Conservation (phyloP, 1,140 invertebrate species). For the Sipha flava region DNA sequence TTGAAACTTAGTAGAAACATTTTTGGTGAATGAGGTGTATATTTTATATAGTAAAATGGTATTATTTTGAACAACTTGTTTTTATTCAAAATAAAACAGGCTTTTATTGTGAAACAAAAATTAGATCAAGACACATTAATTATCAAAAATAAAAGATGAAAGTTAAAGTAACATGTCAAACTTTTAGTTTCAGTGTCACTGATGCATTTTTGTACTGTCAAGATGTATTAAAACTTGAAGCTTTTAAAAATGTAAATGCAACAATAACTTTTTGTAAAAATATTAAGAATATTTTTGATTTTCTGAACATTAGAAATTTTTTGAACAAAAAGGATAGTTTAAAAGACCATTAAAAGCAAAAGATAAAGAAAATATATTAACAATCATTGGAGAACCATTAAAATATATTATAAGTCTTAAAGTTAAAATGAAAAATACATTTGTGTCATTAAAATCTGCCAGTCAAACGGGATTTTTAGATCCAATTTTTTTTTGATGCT, state of each 20-base stretch:
- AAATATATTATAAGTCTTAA: neutral
- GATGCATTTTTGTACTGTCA: neutral
- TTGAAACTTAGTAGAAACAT: slow-evolving; percentile 32
- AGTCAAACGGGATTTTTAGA: neutral
- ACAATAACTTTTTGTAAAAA: neutral
- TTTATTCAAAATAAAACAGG: neutral
- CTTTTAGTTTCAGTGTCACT: slow-evolving; percentile 6
- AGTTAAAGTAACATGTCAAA: slow-evolving; percentile 40
- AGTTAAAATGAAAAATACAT: neutral
- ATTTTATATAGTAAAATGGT: slow-evolving; percentile 35
- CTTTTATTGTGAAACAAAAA: slow-evolving; percentile 38
- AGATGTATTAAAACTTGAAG: neutral
- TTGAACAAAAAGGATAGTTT: neutral
- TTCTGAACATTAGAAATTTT: neutral
- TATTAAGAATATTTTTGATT: slow-evolving; percentile 31
- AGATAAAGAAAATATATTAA: neutral
- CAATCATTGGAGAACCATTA: neutral
- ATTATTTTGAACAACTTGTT: slow-evolving; percentile 3
- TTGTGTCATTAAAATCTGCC: neutral
- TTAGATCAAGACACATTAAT: slow-evolving; percentile 37
- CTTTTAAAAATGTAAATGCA: neutral
- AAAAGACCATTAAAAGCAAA: neutral
- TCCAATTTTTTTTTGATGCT: neutral
- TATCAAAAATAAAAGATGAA: slow-evolving; percentile 40
- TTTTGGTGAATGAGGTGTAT: slow-evolving; percentile 2